Evolutionary conservation across 2,888 invertebrate genomes (phyloP), one percentile per base, ranked within the genome.

Genomic region (Lasiommata megera): DNA sequence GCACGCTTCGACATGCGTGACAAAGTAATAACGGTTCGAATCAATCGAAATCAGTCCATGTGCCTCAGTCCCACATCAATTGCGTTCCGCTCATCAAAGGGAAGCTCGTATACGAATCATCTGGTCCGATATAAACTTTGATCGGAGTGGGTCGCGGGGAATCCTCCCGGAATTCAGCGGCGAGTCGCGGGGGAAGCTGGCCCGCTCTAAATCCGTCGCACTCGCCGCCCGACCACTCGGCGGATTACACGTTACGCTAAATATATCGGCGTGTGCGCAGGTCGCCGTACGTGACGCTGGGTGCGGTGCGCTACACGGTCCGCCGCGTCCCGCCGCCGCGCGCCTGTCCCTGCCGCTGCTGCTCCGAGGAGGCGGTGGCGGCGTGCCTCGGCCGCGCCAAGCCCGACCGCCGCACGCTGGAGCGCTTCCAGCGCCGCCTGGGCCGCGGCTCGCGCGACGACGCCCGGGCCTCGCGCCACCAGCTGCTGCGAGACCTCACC

Each of bases 391-490:
- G 84, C 79, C 89, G 88, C 82, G 86, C 84, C 75, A 81, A 83
- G 80, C 87, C 87, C 72, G 88, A 88, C 76, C 84, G 87, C 85
- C 93, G 94, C 93, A 94, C 94, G 82, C 94, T 96, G 94, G 96
- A 96, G 92, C 95, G 96, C 72, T 92, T 96, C 86, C 95, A 95
- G 80, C 95, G 94, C 85, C 94, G 95, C 82, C 94, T 95, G 92
- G 94, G 93, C 80, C 86, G 87, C 81, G 84, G 86, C 79, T 78
- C 84, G 75, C 83, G 87, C 77, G 84, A 87, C 82, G 87, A 88
- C 80, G 52, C 52, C 16, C 29, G 84, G 86, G 80, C 85, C 86
- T 80, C 82, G 80, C 86, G 89, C 76, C 86, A 93, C 76, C 94
- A 94, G 76, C 94, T 94, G 81, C 93, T 96, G 65, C 95, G 95